phyloP scores from a whole-genome alignment of 1,140 invertebrate species.

The Lasioglossum baleicum region DNA sequence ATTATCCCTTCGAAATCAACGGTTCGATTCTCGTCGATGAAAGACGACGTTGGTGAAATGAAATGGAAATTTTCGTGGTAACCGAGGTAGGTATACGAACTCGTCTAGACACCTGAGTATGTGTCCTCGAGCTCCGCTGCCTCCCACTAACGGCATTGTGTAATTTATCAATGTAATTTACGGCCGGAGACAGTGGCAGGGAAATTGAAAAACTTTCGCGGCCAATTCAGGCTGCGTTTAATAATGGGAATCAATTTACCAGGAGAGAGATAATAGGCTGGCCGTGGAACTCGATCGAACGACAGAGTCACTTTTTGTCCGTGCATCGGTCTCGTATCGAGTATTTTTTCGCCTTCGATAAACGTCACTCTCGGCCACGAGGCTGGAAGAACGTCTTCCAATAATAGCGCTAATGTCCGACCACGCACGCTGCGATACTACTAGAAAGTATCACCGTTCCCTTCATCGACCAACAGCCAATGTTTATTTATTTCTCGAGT shows the following conservation, averaged over 20 bases:
- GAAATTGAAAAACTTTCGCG: constrained; percentile 70
- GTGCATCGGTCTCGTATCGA: constrained; percentile 31
- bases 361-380: too few relatives aligned
- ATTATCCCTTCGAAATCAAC: too few relatives aligned
- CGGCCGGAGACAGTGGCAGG: constrained; percentile 59
- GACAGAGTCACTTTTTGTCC: constrained; percentile 58
- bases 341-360: constrained; percentile 7
- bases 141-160: constrained; percentile 57
- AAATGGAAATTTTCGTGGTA: too few relatives aligned
- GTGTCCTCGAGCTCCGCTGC: constrained; percentile 46
- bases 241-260: constrained; percentile 65
- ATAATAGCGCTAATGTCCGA: too few relatives aligned
- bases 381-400: too few relatives aligned
- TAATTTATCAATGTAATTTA: constrained; percentile 67
- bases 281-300: constrained; percentile 39
- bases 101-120: constrained; percentile 49
- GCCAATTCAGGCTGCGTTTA: constrained; percentile 58
- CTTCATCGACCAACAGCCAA: too few relatives aligned
- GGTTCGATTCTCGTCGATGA: constrained; percentile 19
- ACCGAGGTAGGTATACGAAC: constrained; percentile 33
- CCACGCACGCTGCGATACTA: too few relatives aligned
- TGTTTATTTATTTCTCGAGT: too few relatives aligned
- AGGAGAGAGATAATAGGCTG: constrained; percentile 38
- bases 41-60: too few relatives aligned
- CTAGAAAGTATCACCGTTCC: too few relatives aligned